Base-by-base conservation (phyloP, 2,888 invertebrate genomes). In the Drosophila neotestacea region DNA sequence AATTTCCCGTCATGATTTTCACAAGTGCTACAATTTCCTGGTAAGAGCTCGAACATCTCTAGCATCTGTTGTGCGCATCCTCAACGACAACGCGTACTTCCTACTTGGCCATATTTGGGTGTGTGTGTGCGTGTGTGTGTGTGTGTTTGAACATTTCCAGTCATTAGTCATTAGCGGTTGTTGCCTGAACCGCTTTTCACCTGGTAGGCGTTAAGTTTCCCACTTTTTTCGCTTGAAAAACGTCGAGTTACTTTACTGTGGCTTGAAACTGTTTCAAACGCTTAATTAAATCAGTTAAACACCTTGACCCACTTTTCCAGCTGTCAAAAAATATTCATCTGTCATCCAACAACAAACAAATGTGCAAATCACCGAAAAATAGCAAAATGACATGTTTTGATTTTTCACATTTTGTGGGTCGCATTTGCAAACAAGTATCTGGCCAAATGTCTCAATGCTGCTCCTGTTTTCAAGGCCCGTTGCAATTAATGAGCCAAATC, bases 321-420 rank as follows among this genome's bases (percentile, higher is more conserved):
- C 10, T 30, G 60, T 56, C 28, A 46, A 58, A 16, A 13, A 6
- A 32, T 34, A 56, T 16, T 39, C 34, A 65, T 61, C 41, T 62
- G 13, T 38, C 47, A 46, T 62, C 65, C 41, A 42, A 16, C 48
- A 50, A 28, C 16, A 54, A 36, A 54, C 65, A 71, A 79, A 73
- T 88, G 66, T 83, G 86, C 88, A 85, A 86, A 86, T 88, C 86
- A 88, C 81, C 86, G 61, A 85, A 88, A 85, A 85, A 80, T 59
- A 62, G 67, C 56, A 39, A 28, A 55, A 22, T 22, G 76, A 65
- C 81, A 70, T 78, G 70, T 81, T 66, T 87, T 65, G 62, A 67
- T 51, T 61, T 67, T 7, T 39, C 42, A 46, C 51, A 67, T 36
- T 67, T 66, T 67, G 50, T 59, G 66, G 27, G 66, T 39, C 54